Conservation (phyloP, 2,113 vertebrate species). For the Crotophaga sulcirostris region DNA sequence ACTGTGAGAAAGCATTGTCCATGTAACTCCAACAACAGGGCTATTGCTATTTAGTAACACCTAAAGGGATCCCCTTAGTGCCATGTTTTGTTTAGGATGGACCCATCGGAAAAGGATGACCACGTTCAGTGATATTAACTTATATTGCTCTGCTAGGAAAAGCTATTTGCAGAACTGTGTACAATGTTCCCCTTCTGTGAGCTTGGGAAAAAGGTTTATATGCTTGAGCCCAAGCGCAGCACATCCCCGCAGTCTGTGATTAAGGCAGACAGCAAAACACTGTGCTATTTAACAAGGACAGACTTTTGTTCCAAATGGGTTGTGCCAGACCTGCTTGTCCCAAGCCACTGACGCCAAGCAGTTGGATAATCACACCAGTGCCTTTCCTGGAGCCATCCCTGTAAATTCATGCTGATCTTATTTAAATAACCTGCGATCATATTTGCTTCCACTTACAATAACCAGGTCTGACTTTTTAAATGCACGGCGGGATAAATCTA, state of each 20-base stretch:
- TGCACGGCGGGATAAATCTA: not conserved
- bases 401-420: not conserved
- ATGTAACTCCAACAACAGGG: not conserved
- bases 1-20: not conserved
- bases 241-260: not conserved
- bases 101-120: not conserved
- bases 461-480: not conserved
- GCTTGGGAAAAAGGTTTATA: not conserved
- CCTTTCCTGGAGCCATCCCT: not conserved
- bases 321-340: slow-evolving; percentile 23
- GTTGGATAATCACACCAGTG: not conserved
- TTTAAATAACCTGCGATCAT: not conserved
- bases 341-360: not conserved
- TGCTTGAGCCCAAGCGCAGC: not conserved
- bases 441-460: not conserved
- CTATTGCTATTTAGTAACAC: not conserved
- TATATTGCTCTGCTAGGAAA: not conserved
- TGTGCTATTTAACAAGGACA: not conserved
- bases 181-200: not conserved
- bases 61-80: not conserved
- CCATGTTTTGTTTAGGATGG: not conserved
- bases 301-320: slow-evolving; percentile 7
- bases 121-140: not conserved
- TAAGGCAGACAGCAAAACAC: not conserved
- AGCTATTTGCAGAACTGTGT: not conserved